Base-by-base conservation (phyloP, 2,797 vertebrate genomes). In the Heteromormyrus szaboi region DNA sequence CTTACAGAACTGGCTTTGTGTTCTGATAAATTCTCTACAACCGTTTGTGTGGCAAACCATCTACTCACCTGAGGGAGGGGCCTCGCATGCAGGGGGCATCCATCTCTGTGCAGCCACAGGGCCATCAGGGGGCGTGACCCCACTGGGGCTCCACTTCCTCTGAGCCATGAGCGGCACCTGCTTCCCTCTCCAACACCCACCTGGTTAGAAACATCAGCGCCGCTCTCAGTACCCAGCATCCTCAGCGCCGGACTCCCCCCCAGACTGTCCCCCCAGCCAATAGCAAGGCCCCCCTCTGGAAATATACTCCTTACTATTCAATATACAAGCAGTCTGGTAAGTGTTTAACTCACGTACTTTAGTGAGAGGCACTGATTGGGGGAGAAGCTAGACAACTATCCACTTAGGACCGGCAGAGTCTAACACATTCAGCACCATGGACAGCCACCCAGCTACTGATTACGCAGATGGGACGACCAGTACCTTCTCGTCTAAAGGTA, bases 71-170 rank as follows among this genome's bases (percentile, higher is more conserved):
- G 91, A 51, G 41, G 87, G 65, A 68, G 84, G 22, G 53, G 89
- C 83, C 4, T 29, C 68, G 41, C 90, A 87, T 76, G 84, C 9
- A 46, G 90, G 91, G 46, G 50, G 86, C 22, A 88, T 68, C 84
- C 89, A 84, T 53, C 33, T 92, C 51, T 91, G 90, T 56, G 37
- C 89, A 17, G 92, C 91, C 54, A 89, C 88, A 41, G 89, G 59
- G 65, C 46, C 91, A 48, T 59, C 50, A 8, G 89, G 41, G 59
- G 84, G 62, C 25, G 76, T 53, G 12, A 37, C 53, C 19, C 90
- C 86, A 2, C 87, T 68, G 25, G 85, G 89, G 3, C 86, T 51
- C 81, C 91, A 90, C 56, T 93, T 91, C 94, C 94, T 95, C 88
- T 37, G 85, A 50, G 84, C 88, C 88, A 62, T 86, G 41, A 83